These are phyloP conservation scores for Phainopepla nitens DNA, from an alignment of 2,113 vertebrate genomes.

Conservation along the genomic window DNA sequence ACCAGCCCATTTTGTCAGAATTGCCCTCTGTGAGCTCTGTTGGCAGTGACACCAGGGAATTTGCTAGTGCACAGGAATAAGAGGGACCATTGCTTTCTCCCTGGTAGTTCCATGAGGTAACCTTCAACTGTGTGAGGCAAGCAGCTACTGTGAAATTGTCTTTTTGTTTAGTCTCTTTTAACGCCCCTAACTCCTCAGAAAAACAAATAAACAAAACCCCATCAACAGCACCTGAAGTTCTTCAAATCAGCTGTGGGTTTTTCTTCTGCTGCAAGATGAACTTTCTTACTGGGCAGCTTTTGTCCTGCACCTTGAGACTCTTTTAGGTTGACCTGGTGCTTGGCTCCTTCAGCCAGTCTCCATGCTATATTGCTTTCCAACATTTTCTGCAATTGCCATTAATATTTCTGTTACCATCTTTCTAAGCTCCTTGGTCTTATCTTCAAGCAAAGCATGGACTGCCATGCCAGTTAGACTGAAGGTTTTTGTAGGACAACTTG, in stretches of 20 bases:
- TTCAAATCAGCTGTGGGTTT: background rate
- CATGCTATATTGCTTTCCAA: background rate
- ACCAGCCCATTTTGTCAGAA: background rate
- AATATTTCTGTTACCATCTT: background rate
- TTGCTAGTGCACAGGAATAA: background rate
- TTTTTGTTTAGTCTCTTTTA: background rate
- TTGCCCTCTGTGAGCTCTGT: background rate
- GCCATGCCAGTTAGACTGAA: background rate
- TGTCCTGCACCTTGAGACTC: background rate
- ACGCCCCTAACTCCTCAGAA: accelerated
- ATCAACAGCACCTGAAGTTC: background rate
- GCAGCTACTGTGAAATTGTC: background rate
- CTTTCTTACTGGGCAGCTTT: background rate
- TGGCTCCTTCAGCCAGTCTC: background rate
- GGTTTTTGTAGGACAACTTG: background rate
- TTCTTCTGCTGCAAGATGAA: background rate
- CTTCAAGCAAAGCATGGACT: background rate
- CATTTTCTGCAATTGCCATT: background rate
- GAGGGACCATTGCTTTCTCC: background rate
- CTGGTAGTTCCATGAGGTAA: background rate
- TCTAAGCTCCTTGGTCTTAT: background rate
- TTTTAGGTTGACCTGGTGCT: background rate
- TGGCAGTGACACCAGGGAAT: background rate
- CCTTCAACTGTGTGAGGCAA: background rate
- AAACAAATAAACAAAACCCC: background rate